Percentiles rank a stretch among this genome's conserved stretches.
These are phyloP conservation scores for Autographa gamma DNA, from an alignment of 2,888 invertebrate species.

Conservation along the genomic window DNA sequence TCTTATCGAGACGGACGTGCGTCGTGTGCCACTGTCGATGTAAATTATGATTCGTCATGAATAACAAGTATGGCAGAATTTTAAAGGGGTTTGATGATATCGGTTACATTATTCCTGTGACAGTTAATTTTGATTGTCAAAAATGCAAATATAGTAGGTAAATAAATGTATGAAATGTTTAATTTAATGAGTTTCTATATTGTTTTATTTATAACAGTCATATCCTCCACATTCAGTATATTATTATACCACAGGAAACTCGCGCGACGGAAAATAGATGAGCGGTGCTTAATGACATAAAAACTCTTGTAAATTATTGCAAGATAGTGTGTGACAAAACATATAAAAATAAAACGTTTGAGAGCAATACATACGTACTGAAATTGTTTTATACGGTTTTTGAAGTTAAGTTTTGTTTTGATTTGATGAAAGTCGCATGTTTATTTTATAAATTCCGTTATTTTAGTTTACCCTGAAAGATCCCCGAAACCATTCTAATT, in stretches of 20 bases:
- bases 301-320: neutral
- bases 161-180: slow-evolving; percentile 10
- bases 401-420: no score
- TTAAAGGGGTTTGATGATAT: slow-evolving; percentile 64
- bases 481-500: no score
- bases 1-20: slow-evolving; percentile 77
- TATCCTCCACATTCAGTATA: neutral
- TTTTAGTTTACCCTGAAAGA: no score
- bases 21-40: slow-evolving; percentile 83
- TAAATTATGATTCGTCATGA: slow-evolving; percentile 71
- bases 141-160: slow-evolving; percentile 55
- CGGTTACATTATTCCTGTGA: slow-evolving; percentile 51
- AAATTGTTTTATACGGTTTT: no score
- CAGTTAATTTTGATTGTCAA: slow-evolving; percentile 53
- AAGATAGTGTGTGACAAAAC: neutral
- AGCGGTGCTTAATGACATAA: slow-evolving; percentile 4
- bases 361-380: neutral
- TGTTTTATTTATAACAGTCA: neutral
- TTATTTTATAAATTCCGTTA: no score
- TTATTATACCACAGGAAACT: slow-evolving; percentile 5
- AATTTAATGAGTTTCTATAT: slow-evolving; percentile 3
- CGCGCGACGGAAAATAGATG: slow-evolving; percentile 6
- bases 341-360: neutral
- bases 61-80: slow-evolving; percentile 71
- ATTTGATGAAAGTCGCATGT: no score